These are phyloP conservation scores for Aurelia sp. DNA, from an alignment of 30 jellyfish, hydroid and myxozoan genomes.

Conservation along the genomic window DNA sequence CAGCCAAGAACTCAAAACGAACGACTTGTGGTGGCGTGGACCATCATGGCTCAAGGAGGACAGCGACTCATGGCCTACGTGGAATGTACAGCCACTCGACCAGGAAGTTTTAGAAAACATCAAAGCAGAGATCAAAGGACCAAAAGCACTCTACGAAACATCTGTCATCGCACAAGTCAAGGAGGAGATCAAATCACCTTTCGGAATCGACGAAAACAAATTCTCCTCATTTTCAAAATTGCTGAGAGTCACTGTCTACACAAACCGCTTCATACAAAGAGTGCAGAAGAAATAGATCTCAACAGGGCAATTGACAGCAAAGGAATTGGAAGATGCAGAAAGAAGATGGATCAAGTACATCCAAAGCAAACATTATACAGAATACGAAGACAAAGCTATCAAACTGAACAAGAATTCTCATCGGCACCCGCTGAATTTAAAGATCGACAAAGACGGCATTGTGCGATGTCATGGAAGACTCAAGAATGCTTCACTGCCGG, in stretches of 20 bases:
- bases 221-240: slow-evolving; percentile 12
- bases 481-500: slow-evolving; percentile 1
- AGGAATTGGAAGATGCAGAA: not conserved
- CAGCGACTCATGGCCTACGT: not conserved
- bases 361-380: slow-evolving; percentile 7
- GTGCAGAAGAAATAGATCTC: not conserved
- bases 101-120: slow-evolving; percentile 7
- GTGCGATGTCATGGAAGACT: slow-evolving; percentile 35
- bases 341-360: slow-evolving; percentile 20
- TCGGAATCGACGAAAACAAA: slow-evolving; percentile 28
- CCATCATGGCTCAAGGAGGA: too few relatives aligned
- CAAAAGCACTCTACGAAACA: slow-evolving; percentile 13
- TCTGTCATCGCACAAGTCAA: slow-evolving; percentile 1
- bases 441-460: slow-evolving; percentile 26
- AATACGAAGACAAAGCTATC: not conserved
- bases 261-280: slow-evolving; percentile 4
- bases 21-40: too few relatives aligned
- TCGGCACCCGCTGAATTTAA: not conserved
- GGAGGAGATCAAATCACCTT: not conserved
- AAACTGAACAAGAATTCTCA: slow-evolving; percentile 1
- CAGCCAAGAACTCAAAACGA: not conserved
- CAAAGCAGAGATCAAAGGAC: slow-evolving; percentile 24
- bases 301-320: too few relatives aligned
- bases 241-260: slow-evolving; percentile 47
- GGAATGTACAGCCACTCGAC: slow-evolving; percentile 21